Evolutionary conservation across 2,888 invertebrate species (phyloP).

Genomic region (Labia minor): DNA sequence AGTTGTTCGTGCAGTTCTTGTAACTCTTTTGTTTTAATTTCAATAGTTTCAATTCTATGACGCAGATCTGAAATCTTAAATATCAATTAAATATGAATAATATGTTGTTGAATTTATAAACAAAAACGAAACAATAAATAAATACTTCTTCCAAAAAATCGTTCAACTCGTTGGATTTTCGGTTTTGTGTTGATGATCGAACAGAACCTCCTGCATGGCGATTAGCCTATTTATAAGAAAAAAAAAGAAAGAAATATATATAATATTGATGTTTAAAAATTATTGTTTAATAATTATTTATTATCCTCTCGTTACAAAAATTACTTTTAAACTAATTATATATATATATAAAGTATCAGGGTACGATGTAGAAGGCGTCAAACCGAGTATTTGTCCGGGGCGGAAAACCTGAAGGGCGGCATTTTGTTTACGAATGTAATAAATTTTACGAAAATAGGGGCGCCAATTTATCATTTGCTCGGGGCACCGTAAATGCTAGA

Average conservation of each 20-base stretch:
- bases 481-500: no score
- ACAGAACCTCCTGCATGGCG: background rate
- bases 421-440: no score
- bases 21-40: background rate
- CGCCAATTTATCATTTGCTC: no score
- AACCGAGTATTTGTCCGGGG: no score
- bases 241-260: background rate
- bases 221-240: background rate
- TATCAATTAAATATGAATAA: background rate
- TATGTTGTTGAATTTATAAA: background rate
- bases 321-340: no score
- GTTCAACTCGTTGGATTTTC: background rate
- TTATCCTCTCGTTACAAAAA: no score
- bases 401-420: no score
- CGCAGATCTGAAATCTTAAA: background rate
- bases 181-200: background rate
- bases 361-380: no score
- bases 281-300: no score
- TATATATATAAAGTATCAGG: no score
- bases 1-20: background rate
- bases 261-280: no score
- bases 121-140: background rate
- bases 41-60: background rate
- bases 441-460: no score
- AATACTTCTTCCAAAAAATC: background rate